Base-by-base conservation (phyloP, 64 coral and sea anemone species). In the Montipora cactus region DNA sequence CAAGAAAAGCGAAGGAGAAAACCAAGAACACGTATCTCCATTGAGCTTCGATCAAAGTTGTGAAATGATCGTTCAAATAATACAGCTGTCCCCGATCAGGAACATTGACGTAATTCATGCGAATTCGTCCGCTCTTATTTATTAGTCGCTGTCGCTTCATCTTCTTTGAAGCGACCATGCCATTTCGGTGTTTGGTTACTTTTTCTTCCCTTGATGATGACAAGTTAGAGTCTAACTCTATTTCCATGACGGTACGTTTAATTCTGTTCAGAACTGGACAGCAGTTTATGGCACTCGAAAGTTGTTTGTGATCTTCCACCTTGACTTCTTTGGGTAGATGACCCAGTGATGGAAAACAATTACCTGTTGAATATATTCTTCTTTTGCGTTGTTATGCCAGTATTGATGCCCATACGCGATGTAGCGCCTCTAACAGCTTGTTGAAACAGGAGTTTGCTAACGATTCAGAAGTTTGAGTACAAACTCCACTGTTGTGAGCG, bases 21-120 rank as follows among this genome's bases (percentile, higher is more conserved):
- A 96, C 75, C 2, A 91, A 64, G 49, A 96, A 93, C 15, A 96
- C 91, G 53, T 96, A 96, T 66, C 95, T 81, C 95, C 95, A 96
- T 11, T 81, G 80, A 71, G 87, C 92, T 25, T 96, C 95, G 72
- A 96, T 96, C 21, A 96, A 57, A 58, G 95, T 96, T 14, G 95
- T 96, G 76, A 96, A 96, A 87, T 96, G 91, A 78, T 96, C 95
- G 74, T 87, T 67, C 11, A 96, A 73, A 76, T 87, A 94, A 67
- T 85, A 85, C 16, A 96, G 82, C 71, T 93, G 88, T 74, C 87
- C 78, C 2, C 95, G 91, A 52, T 81, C 87, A 0, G 91, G 91
- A 15, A 96, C 91, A 20, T 96, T 92, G 16, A 92, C 88, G 9
- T 78, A 74, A 44, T 89, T 49, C 0, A 93, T 59, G 28, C 87